phyloP scores from a whole-genome alignment of 1,140 invertebrate genomes.

The Neotoxoptera formosana region DNA sequence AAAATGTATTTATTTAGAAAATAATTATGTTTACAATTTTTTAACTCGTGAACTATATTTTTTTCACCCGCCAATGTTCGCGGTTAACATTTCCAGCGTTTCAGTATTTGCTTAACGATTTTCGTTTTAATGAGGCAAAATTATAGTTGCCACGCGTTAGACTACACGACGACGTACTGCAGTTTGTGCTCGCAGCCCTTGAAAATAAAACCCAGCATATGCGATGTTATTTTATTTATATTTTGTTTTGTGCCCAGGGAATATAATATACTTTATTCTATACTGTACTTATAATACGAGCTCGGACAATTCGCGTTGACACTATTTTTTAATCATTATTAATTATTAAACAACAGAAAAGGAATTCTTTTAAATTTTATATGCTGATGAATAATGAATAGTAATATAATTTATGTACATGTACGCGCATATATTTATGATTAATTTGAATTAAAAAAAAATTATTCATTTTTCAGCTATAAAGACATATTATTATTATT shows the following conservation, averaged over 20 bases:
- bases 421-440: too few relatives aligned
- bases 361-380: too few relatives aligned
- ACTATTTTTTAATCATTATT: neutral
- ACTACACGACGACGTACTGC: too few relatives aligned
- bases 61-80: neutral
- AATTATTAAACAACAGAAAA: neutral
- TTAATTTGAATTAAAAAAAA: neutral
- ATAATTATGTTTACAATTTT: conserved; percentile 11
- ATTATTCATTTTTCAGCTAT: neutral
- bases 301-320: neutral
- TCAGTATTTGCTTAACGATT: neutral
- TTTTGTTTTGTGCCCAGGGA: neutral
- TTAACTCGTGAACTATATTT: neutral
- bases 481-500: neutral
- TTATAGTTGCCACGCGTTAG: neutral
- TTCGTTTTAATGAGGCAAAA: conserved; percentile 18
- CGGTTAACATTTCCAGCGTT: neutral
- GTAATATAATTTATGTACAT: too few relatives aligned
- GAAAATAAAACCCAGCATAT: neutral
- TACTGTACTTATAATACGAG: neutral
- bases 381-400: too few relatives aligned
- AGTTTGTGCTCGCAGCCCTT: neutral
- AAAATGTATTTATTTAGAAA: neutral
- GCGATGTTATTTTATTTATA: neutral
- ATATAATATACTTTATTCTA: neutral